Evolutionary conservation across 2,113 vertebrate species (phyloP).

Genomic region (Leuciscus idus): DNA sequence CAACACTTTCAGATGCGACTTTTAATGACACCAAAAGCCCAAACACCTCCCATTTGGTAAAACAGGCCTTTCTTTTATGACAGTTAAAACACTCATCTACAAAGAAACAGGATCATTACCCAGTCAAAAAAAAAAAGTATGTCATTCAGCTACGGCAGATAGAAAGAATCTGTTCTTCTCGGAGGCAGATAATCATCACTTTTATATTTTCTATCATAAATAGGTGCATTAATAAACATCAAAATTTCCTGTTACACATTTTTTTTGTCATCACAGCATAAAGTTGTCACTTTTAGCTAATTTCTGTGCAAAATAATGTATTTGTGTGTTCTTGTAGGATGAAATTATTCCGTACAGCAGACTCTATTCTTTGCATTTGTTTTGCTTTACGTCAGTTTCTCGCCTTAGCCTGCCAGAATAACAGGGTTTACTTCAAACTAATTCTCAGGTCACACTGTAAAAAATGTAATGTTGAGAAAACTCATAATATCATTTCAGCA

Average conservation of each 20-base stretch:
- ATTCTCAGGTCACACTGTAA: background rate
- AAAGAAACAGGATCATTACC: slow-evolving; percentile 16
- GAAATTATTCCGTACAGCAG: background rate
- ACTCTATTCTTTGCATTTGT: slow-evolving; percentile 5
- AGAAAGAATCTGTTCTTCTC: background rate
- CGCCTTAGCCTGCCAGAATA: background rate
- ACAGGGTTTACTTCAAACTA: background rate
- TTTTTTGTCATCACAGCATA: background rate
- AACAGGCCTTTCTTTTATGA: background rate
- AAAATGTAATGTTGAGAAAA: background rate
- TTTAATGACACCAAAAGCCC: background rate
- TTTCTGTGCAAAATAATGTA: background rate
- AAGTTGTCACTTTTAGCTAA: background rate
- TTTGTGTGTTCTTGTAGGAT: background rate
- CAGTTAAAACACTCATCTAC: background rate
- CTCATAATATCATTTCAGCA: background rate
- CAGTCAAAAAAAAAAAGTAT: background rate
- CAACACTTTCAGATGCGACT: background rate
- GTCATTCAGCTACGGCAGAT: background rate
- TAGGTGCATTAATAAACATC: background rate
- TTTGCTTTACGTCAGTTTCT: background rate
- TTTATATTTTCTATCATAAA: background rate
- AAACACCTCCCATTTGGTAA: slow-evolving; percentile 3
- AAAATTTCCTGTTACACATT: background rate
- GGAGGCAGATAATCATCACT: background rate